These are phyloP conservation scores for Lates japonicus DNA, from an alignment of 2,797 vertebrate genomes.

Conservation along the genomic window DNA sequence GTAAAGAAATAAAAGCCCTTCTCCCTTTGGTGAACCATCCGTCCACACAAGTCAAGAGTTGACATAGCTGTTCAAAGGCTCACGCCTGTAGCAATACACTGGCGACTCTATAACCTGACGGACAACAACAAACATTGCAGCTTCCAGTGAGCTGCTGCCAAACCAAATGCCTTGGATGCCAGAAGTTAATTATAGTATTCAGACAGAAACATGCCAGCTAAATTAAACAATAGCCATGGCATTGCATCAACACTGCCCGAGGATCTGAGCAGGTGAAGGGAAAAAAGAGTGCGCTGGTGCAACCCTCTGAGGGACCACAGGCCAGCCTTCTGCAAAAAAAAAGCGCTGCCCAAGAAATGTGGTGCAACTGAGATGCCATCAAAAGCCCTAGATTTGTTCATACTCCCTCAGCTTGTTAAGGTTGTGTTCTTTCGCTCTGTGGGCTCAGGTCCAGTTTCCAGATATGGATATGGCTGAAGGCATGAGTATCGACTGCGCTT, in stretches of 20 bases:
- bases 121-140: slow-evolving; percentile 86
- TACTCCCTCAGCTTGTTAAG: slow-evolving; percentile 58
- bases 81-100: slow-evolving; percentile 57
- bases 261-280: slow-evolving; percentile 45
- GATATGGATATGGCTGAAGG: slow-evolving; percentile 61
- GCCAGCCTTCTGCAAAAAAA: slow-evolving; percentile 75
- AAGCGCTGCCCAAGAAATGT: slow-evolving; percentile 74
- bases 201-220: slow-evolving; percentile 82
- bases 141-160: slow-evolving; percentile 70
- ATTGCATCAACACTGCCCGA: slow-evolving; percentile 73
- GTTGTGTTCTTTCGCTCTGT: slow-evolving; percentile 69
- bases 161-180: slow-evolving; percentile 79
- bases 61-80: slow-evolving; percentile 81
- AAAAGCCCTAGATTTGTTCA: slow-evolving; percentile 70
- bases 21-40: slow-evolving; percentile 54
- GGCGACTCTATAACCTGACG: slow-evolving; percentile 76
- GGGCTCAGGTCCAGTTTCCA: slow-evolving; percentile 65
- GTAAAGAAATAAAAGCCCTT: slow-evolving; percentile 57
- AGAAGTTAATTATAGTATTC: slow-evolving; percentile 67
- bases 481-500: slow-evolving; percentile 49
- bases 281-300: slow-evolving; percentile 68
- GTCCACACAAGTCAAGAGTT: slow-evolving; percentile 74
- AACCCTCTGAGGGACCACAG: slow-evolving; percentile 70
- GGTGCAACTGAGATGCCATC: slow-evolving; percentile 76
- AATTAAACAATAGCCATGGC: slow-evolving; percentile 86